Conservation (phyloP, 2,113 vertebrate species). For the Colinus virginianus region DNA sequence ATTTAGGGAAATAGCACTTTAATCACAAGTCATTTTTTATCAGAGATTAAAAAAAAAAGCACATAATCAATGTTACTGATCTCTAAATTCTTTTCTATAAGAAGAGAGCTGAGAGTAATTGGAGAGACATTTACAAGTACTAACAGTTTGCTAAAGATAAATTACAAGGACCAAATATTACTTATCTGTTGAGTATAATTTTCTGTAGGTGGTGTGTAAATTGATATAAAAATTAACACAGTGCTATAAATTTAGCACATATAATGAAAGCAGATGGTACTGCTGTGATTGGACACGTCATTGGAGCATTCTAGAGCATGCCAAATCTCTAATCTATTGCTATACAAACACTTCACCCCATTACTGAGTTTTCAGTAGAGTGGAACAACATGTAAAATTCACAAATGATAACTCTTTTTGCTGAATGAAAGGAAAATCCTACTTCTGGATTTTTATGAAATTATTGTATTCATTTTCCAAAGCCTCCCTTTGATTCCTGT, state of each 20-base stretch:
- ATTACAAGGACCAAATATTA: conserved; percentile 34
- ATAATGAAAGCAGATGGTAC: conserved; percentile 39
- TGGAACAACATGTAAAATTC: not conserved
- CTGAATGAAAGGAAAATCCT: not conserved
- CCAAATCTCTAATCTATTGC: conserved; percentile 19
- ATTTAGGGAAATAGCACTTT: conserved; percentile 16
- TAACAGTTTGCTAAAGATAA: conserved; percentile 55
- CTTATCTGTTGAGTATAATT: conserved; percentile 46
- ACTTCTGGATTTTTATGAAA: not conserved
- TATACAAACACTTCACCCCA: not conserved
- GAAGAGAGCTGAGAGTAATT: conserved; percentile 25
- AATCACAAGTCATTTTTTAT: conserved; percentile 1
- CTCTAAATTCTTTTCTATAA: conserved; percentile 33
- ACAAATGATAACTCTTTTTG: not conserved
- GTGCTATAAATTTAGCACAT: conserved; percentile 43
- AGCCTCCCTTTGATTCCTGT: not conserved
- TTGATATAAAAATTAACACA: conserved; percentile 38
- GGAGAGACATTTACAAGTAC: conserved; percentile 27
- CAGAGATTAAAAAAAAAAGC: not conserved
- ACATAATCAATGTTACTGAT: conserved; percentile 21
- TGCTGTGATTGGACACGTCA: conserved; percentile 12
- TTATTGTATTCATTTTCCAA: not conserved
- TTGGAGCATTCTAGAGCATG: not conserved
- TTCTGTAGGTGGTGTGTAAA: conserved; percentile 8
- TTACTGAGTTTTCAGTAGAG: not conserved